Percentiles rank a stretch among this genome's conserved stretches.
These are phyloP conservation scores for Paraplagusia blochii DNA, from an alignment of 2,113 vertebrate species.

Conservation along the genomic window DNA sequence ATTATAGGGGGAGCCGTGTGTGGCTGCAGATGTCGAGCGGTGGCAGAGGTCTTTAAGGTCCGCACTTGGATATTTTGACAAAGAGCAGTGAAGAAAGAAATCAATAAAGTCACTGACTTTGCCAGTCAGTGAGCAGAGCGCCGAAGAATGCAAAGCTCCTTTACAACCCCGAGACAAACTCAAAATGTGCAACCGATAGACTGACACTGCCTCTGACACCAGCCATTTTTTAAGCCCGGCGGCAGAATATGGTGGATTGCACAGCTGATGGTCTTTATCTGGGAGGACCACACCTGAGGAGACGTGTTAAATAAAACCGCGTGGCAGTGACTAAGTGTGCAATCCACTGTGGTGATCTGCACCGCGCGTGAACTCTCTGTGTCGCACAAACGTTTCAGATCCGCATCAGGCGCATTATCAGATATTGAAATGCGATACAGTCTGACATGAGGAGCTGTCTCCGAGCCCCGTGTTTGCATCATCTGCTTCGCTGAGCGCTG, in stretches of 20 bases:
- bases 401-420: conserved; percentile 25
- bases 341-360: background rate
- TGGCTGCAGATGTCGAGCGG: conserved; percentile 68
- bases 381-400: conserved; percentile 16
- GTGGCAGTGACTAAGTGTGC: conserved; percentile 26
- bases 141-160: conserved; percentile 64
- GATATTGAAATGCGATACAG: background rate
- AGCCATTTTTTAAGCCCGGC: conserved; percentile 90
- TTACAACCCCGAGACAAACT: conserved; percentile 83
- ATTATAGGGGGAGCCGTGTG: conserved; percentile 54
- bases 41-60: conserved; percentile 97
- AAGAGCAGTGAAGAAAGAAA: conserved; percentile 96
- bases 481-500: conserved; percentile 54
- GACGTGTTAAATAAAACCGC: conserved; percentile 7
- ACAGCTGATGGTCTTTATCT: conserved; percentile 71
- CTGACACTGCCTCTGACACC: conserved; percentile 93
- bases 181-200: conserved; percentile 91
- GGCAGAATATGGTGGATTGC: conserved; percentile 65
- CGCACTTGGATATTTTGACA: conserved; percentile 93
- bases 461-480: conserved; percentile 51
- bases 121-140: conserved; percentile 66
- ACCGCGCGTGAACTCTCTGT: conserved; percentile 8
- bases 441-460: conserved; percentile 11
- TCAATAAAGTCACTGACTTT: conserved; percentile 89
- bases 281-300: conserved; percentile 63